Conservation (phyloP, 2,888 invertebrate genomes). For the Drosophila nr. medialis region DNA sequence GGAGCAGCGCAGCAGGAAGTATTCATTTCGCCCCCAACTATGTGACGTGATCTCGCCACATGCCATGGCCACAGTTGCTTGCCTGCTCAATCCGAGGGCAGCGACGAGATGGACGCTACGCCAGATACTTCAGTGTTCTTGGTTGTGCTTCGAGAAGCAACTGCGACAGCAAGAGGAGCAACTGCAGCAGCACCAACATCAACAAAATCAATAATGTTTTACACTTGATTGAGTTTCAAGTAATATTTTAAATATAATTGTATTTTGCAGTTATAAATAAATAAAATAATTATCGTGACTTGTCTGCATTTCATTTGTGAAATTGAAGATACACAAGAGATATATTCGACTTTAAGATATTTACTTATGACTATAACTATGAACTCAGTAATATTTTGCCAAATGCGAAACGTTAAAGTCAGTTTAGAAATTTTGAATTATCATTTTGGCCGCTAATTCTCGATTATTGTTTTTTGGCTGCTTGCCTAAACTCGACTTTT, state of each 20-base stretch:
- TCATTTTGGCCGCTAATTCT: not conserved
- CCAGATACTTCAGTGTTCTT: constrained; percentile 90
- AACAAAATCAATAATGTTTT: not conserved
- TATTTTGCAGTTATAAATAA: no score
- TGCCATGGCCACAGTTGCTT: constrained; percentile 91
- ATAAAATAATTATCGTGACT: not conserved
- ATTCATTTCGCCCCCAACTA: constrained; percentile 91
- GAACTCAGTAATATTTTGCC: not conserved
- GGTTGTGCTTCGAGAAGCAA: constrained; percentile 85
- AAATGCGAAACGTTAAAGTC: no score
- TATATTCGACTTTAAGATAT: not conserved
- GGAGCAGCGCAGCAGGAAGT: constrained; percentile 92
- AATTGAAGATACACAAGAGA: not conserved
- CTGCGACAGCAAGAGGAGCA: not conserved
- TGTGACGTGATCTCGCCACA: constrained; percentile 88
- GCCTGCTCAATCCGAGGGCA: constrained; percentile 94
- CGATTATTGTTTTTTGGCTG: not conserved
- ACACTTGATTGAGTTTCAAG: not conserved
- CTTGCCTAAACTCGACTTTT: not conserved
- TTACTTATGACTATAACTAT: not conserved
- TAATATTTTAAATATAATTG: not conserved
- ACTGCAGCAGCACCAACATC: not conserved
- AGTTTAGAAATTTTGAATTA: no score
- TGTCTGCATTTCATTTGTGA: not conserved
- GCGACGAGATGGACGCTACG: constrained; percentile 91